A percentile compares a stretch with the other conserved stretches of the same genome.
These are phyloP conservation scores for Nematolebias whitei DNA, from an alignment of 2,113 vertebrate species.

Conservation along the genomic window DNA sequence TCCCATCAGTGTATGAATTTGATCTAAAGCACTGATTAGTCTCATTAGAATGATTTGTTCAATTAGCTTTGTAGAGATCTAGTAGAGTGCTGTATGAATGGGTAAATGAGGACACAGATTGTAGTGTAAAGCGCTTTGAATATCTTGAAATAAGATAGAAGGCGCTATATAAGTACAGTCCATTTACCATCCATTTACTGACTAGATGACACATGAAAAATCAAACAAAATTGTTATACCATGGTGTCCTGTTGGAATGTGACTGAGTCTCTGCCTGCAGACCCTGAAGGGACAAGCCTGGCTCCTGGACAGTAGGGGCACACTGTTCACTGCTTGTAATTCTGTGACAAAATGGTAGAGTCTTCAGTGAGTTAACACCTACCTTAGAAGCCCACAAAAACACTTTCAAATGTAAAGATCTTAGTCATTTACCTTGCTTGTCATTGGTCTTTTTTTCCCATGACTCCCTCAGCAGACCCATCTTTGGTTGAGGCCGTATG, in stretches of 20 bases:
- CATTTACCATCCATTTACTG: too few species aligned
- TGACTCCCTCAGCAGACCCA: constrained; percentile 78
- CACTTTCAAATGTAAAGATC: neutral
- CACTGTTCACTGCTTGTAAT: constrained; percentile 90
- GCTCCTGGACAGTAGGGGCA: constrained; percentile 73
- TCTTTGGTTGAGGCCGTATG: constrained; percentile 78
- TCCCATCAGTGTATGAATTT: too few species aligned
- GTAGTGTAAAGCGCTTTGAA: too few species aligned
- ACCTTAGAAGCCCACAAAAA: neutral
- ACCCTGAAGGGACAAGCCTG: constrained; percentile 43
- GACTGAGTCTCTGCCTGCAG: constrained; percentile 69
- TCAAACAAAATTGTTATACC: constrained; percentile 8
- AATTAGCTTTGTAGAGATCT: too few species aligned
- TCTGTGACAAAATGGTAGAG: constrained; percentile 70
- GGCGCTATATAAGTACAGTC: too few species aligned
- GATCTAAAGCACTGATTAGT: too few species aligned
- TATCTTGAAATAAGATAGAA: too few species aligned
- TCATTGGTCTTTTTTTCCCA: constrained; percentile 75
- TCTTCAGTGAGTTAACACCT: neutral
- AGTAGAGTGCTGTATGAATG: too few species aligned
- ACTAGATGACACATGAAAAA: neutral
- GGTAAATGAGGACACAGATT: too few species aligned
- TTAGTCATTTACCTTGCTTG: constrained; percentile 78
- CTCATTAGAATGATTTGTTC: too few species aligned
- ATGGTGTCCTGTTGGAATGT: constrained; percentile 55